A percentile compares a stretch with the other conserved stretches of the same genome.
Conservation (phyloP, 2,113 vertebrate species). For the Oreochromis aureus region DNA sequence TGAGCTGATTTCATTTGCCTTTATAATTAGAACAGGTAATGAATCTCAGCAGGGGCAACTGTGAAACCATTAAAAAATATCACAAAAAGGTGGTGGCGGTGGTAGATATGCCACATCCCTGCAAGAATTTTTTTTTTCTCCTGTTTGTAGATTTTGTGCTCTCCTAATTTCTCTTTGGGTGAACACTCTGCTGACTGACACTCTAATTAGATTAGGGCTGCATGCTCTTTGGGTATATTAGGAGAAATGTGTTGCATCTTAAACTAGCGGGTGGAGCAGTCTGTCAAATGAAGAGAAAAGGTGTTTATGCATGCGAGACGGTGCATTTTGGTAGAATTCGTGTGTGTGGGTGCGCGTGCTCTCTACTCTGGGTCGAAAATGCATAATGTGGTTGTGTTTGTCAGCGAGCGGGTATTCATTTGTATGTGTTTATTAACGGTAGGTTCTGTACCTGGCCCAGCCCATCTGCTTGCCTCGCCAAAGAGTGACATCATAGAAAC, state of each 20-base stretch:
- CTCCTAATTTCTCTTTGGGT: slow-evolving; percentile 67
- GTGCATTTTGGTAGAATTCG: slow-evolving; percentile 11
- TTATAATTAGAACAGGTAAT: slow-evolving; percentile 80
- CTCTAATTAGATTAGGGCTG: slow-evolving; percentile 77
- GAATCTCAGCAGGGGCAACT: slow-evolving; percentile 69
- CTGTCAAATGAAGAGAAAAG: slow-evolving; percentile 57
- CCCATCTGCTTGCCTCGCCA: slow-evolving; percentile 62
- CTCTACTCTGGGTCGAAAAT: background rate
- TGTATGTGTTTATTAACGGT: slow-evolving; percentile 51
- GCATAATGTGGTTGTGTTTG: slow-evolving; percentile 10
- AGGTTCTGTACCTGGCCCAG: slow-evolving; percentile 56
- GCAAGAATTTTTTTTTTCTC: slow-evolving; percentile 18
- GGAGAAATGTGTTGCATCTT: slow-evolving; percentile 60
- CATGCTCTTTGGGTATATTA: slow-evolving; percentile 75
- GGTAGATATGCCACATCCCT: slow-evolving; percentile 43
- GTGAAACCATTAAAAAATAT: slow-evolving; percentile 61
- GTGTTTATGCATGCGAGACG: slow-evolving; percentile 39
- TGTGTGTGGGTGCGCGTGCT: background rate
- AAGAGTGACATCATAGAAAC: slow-evolving; percentile 63
- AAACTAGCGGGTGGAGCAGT: slow-evolving; percentile 57
- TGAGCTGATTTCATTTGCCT: slow-evolving; percentile 80
- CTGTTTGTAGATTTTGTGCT: slow-evolving; percentile 61
- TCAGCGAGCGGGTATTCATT: slow-evolving; percentile 21
- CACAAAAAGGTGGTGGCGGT: slow-evolving; percentile 2
- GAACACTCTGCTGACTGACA: slow-evolving; percentile 73